Conservation (phyloP, 1,140 invertebrate species). For the Palaemon carinicauda region DNA sequence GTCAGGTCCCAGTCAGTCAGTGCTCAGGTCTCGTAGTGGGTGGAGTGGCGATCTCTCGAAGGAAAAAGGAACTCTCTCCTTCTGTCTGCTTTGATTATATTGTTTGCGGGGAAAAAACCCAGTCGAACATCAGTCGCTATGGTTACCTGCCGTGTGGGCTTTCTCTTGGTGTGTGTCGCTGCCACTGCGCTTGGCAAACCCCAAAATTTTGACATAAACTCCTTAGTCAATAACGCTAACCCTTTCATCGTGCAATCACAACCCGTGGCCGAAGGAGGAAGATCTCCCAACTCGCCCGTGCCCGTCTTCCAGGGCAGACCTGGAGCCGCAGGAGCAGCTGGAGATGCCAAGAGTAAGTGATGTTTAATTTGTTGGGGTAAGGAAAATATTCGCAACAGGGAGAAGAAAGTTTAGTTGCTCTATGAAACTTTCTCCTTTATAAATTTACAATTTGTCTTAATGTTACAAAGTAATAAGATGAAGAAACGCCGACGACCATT, state of each 20-base stretch:
- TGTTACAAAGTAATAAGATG: too few species aligned
- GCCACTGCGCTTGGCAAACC: slow-evolving; percentile 35
- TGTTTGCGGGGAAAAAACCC: too few species aligned
- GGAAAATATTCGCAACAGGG: too few species aligned
- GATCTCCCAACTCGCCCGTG: background rate
- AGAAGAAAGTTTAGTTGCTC: too few species aligned
- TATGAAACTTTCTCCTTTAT: too few species aligned
- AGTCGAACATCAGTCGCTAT: background rate
- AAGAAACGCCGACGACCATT: too few species aligned
- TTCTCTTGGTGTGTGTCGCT: slow-evolving; percentile 13
- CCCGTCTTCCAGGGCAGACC: slow-evolving; percentile 14
- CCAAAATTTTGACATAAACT: slow-evolving; percentile 57
- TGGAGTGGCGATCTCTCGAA: slow-evolving; percentile 3
- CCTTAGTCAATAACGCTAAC: slow-evolving; percentile 41
- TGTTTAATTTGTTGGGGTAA: too few species aligned
- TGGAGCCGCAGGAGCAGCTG: slow-evolving; percentile 12
- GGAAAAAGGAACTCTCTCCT: too few species aligned
- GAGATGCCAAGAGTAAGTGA: slow-evolving; percentile 26
- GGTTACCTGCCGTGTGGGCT: slow-evolving; percentile 7
- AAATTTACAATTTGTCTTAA: too few species aligned
- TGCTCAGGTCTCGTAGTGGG: slow-evolving; percentile 35
- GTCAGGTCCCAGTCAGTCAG: slow-evolving; percentile 23
- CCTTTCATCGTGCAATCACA: slow-evolving; percentile 55
- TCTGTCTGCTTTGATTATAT: too few species aligned
- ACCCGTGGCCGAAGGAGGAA: slow-evolving; percentile 30